Conservation (phyloP, 1,140 invertebrate genomes). For the Proales similis region DNA sequence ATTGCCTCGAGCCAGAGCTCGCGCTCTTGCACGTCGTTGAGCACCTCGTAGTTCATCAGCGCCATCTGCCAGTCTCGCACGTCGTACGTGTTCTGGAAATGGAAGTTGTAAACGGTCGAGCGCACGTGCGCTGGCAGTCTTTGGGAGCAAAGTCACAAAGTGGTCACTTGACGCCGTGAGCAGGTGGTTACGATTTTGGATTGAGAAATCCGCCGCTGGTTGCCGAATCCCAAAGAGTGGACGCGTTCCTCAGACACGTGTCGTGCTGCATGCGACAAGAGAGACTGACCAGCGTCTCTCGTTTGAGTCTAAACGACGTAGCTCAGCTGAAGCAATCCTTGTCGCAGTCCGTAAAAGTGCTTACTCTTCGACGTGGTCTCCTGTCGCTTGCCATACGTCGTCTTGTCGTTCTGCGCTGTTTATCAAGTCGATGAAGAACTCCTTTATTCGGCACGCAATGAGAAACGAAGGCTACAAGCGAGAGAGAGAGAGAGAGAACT, state of each 20-base stretch:
- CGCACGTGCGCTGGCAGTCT: conserved; percentile 16
- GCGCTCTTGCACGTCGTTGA: conserved; percentile 32
- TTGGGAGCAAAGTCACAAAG: not conserved
- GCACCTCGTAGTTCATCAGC: conserved; percentile 1
- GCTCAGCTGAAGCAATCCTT: not conserved
- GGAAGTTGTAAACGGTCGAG: conserved; percentile 20
- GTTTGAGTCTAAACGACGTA: conserved; percentile 11
- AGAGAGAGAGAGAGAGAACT: no score
- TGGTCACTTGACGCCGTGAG: not conserved
- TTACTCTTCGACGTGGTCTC: conserved; percentile 34
- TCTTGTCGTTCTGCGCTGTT: conserved; percentile 3
- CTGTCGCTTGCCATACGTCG: conserved; percentile 18
- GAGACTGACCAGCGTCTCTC: conserved; percentile 21
- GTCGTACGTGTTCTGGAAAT: conserved; percentile 28
- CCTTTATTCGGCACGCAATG: no score
- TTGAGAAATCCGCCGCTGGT: not conserved
- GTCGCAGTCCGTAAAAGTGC: not conserved
- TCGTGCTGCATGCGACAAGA: conserved; percentile 26
- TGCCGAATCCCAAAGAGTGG: conserved; percentile 9
- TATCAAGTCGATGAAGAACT: no score
- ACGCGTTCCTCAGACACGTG: conserved; percentile 6
- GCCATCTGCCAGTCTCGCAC: conserved; percentile 11
- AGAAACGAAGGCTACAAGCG: no score
- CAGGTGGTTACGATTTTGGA: not conserved
- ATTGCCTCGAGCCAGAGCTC: conserved; percentile 30